These are phyloP conservation scores for Drosophila paramelanica DNA, from an alignment of 2,888 invertebrate genomes.

Conservation along the genomic window DNA sequence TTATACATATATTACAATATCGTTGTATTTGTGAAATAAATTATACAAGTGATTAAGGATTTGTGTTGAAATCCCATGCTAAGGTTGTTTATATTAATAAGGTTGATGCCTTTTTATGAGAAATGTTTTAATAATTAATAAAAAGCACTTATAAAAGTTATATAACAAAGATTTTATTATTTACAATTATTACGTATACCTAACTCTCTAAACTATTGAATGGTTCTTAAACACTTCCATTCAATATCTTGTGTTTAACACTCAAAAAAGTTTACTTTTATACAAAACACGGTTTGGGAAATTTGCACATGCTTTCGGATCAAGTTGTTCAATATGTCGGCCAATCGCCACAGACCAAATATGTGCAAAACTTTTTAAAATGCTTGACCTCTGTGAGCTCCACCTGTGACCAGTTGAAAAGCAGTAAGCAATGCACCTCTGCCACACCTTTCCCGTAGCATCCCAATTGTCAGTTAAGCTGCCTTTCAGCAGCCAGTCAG, in stretches of 20 bases:
- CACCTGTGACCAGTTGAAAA: conserved; percentile 43
- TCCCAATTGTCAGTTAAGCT: neutral
- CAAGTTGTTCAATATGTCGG: conserved; percentile 13
- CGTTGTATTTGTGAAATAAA: too few species aligned
- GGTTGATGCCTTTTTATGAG: too few species aligned
- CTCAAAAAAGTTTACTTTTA: conserved; percentile 3
- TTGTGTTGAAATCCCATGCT: too few species aligned
- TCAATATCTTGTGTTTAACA: neutral
- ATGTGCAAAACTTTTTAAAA: conserved; percentile 38
- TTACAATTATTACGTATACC: neutral
- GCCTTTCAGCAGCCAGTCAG: conserved; percentile 10
- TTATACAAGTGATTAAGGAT: too few species aligned
- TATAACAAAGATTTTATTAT: neutral
- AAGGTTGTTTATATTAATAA: too few species aligned
- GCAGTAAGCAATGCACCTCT: conserved; percentile 30
- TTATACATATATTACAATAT: too few species aligned
- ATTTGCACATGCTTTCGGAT: conserved; percentile 6
- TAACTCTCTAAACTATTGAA: neutral
- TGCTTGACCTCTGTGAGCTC: conserved; percentile 42
- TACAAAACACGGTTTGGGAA: neutral
- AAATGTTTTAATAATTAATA: too few species aligned
- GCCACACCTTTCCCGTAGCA: neutral
- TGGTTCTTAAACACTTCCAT: too few species aligned
- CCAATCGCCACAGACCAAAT: conserved; percentile 34
- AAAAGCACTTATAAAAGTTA: too few species aligned